A percentile compares a stretch with the other conserved stretches of the same genome.
Evolutionary conservation across 2,888 invertebrate genomes (phyloP).

Genomic region (Allygus modestus): DNA sequence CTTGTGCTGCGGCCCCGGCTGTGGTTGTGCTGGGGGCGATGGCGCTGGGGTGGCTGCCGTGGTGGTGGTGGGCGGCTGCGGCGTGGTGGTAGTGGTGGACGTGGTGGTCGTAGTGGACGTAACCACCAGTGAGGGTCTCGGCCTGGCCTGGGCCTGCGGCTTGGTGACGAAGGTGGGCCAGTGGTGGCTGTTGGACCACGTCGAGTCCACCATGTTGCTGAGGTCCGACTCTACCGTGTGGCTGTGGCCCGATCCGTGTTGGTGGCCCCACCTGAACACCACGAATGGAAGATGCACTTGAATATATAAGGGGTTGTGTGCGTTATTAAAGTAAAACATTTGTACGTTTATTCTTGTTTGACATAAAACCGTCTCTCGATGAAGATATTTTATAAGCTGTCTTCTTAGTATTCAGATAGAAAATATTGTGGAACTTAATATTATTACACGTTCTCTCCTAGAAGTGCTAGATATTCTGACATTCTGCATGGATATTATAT

Average conservation of each 20-base stretch:
- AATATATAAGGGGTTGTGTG: too few relatives aligned
- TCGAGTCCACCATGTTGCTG: constrained; percentile 57
- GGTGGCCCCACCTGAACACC: constrained; percentile 46
- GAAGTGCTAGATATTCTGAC: too few relatives aligned
- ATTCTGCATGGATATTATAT: too few relatives aligned
- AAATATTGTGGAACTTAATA: too few relatives aligned
- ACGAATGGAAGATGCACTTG: not conserved
- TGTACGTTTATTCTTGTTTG: too few relatives aligned
- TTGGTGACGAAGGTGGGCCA: constrained; percentile 60
- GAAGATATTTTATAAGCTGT: too few relatives aligned
- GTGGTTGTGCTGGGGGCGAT: constrained; percentile 69
- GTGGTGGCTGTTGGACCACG: constrained; percentile 50
- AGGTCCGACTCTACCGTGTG: constrained; percentile 47
- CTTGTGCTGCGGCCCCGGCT: not conserved
- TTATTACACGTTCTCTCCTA: too few relatives aligned
- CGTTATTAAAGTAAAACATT: too few relatives aligned
- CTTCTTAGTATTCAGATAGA: too few relatives aligned
- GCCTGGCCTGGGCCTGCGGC: constrained; percentile 57
- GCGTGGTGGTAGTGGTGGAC: constrained; percentile 72
- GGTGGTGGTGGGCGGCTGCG: constrained; percentile 72
- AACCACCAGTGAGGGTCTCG: not conserved
- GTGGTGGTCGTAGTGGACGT: constrained; percentile 35
- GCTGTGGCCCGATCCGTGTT: constrained; percentile 11
- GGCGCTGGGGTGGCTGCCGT: constrained; percentile 72
- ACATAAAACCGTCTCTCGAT: too few relatives aligned